These are phyloP conservation scores for Osmoderma eremita DNA, from an alignment of 2,888 invertebrate species.

Conservation along the genomic window DNA sequence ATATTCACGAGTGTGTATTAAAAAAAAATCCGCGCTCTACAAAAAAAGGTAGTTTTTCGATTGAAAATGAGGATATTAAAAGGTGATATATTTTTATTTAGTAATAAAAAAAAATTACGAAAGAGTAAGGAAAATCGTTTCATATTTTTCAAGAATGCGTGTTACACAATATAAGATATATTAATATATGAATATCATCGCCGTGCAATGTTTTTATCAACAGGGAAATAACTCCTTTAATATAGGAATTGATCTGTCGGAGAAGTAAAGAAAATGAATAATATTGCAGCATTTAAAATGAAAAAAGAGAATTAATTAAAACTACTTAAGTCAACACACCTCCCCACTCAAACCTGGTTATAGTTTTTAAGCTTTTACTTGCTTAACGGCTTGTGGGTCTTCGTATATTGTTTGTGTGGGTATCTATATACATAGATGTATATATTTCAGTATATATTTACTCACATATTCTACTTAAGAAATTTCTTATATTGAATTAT, in stretches of 20 bases:
- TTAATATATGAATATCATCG: constrained; percentile 43
- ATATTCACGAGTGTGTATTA: constrained; percentile 50
- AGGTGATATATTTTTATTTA: constrained; percentile 56
- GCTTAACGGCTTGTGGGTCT: constrained; percentile 57
- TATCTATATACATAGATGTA: constrained; percentile 28
- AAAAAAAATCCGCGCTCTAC: constrained; percentile 44
- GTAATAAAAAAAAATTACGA: constrained; percentile 45
- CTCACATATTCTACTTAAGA: not conserved
- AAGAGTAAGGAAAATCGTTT: constrained; percentile 45
- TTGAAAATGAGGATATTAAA: constrained; percentile 48
- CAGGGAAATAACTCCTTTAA: constrained; percentile 48
- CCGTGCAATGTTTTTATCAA: constrained; percentile 54
- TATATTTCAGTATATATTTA: constrained; percentile 3
- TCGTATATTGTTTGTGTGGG: constrained; percentile 53
- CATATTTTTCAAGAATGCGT: constrained; percentile 51
- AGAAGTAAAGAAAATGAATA: constrained; percentile 41
- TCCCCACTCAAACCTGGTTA: constrained; percentile 44
- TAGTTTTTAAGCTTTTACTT: constrained; percentile 57
- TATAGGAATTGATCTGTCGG: constrained; percentile 54
- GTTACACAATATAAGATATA: constrained; percentile 43
- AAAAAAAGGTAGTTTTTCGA: constrained; percentile 50
- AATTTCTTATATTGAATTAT: not conserved
- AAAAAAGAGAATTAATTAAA: constrained; percentile 19
- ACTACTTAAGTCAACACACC: constrained; percentile 37
- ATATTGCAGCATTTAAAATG: constrained; percentile 14